Percentiles rank a stretch among this genome's conserved stretches.
These are phyloP conservation scores for Gymnocypris eckloni DNA, from an alignment of 2,797 vertebrate species.

Conservation along the genomic window DNA sequence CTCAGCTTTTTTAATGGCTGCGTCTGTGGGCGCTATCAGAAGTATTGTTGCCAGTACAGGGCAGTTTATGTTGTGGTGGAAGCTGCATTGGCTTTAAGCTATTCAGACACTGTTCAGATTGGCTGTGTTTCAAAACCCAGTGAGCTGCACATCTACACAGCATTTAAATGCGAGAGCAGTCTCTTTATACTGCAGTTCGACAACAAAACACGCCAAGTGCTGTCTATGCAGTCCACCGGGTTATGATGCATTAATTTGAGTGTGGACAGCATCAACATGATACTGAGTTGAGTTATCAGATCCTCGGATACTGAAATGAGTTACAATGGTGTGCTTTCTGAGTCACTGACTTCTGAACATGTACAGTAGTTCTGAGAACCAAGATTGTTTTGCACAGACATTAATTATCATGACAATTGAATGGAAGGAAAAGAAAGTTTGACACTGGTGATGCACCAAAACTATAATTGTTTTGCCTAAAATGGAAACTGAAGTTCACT, in stretches of 20 bases:
- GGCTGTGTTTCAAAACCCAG: conserved; percentile 10
- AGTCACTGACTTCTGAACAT: neutral
- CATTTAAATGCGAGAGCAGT: neutral
- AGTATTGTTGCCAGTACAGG: neutral
- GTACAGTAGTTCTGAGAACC: neutral
- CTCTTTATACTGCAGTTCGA: neutral
- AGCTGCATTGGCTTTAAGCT: conserved; percentile 27
- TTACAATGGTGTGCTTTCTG: conserved; percentile 1
- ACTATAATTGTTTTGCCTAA: neutral
- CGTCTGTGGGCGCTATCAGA: neutral
- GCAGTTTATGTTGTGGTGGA: neutral
- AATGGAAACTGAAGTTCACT: neutral
- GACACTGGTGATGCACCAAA: neutral
- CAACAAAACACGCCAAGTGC: neutral
- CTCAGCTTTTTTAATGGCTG: neutral
- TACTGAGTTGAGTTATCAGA: neutral
- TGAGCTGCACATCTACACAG: neutral
- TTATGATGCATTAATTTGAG: neutral
- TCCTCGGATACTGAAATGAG: neutral
- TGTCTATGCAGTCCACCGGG: neutral
- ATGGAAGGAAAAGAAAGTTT: neutral
- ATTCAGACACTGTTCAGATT: neutral
- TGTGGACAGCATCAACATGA: neutral
- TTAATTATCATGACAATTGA: neutral
- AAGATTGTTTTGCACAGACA: neutral